A percentile compares a stretch with the other conserved stretches of the same genome.
Conservation (phyloP, 2,888 invertebrate species). For the Gandaritis pyraliata region DNA sequence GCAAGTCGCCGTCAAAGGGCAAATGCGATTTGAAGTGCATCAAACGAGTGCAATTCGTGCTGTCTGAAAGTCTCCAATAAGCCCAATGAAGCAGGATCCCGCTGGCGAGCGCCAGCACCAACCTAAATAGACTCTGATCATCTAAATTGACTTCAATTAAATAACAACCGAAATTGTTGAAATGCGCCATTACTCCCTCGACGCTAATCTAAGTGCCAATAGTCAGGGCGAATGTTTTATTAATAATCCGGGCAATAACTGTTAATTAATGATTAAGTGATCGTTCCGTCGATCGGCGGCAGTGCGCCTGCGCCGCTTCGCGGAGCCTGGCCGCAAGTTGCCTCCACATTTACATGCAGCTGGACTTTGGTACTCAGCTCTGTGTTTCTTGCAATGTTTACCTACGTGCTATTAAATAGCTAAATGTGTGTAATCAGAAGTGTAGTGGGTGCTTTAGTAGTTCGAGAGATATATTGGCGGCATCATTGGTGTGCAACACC, state of each 20-base stretch:
- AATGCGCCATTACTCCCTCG: constrained; percentile 84
- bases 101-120: constrained; percentile 83
- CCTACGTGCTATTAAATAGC: background rate
- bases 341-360: constrained; percentile 19
- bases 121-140: constrained; percentile 85
- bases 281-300: constrained; percentile 65
- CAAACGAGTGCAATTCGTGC: constrained; percentile 82
- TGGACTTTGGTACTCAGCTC: constrained; percentile 4
- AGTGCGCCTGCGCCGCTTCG: constrained; percentile 58
- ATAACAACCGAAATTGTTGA: constrained; percentile 85
- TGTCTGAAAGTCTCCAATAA: constrained; percentile 85
- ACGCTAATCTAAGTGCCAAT: constrained; percentile 84
- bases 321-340: constrained; percentile 39
- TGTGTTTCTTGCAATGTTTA: background rate
- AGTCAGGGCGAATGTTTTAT: constrained; percentile 83
- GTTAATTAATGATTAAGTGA: constrained; percentile 82
- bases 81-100: constrained; percentile 85
- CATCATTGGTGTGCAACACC: constrained; percentile 9
- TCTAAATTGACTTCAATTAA: constrained; percentile 85
- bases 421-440: background rate
- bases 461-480: constrained; percentile 7
- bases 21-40: constrained; percentile 79
- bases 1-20: constrained; percentile 56
- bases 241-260: constrained; percentile 79
- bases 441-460: background rate